Conservation (phyloP, 2,797 vertebrate species). For the Oreonectes daqikongensis region DNA sequence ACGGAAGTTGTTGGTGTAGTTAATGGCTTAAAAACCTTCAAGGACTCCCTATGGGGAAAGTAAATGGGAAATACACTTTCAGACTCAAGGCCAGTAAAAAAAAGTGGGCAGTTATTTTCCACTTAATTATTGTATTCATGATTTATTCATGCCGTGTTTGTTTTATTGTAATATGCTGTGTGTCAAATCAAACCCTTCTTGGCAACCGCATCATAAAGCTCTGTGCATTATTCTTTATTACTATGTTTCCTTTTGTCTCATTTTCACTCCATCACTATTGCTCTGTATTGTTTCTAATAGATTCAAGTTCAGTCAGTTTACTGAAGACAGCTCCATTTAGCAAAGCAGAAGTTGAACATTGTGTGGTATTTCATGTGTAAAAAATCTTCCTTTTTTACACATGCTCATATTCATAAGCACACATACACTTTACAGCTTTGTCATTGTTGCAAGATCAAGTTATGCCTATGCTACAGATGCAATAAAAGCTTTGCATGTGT, state of each 20-base stretch:
- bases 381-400: not conserved
- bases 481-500: not conserved
- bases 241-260: not conserved
- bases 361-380: not conserved
- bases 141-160: constrained; percentile 1
- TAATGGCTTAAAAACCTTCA: not conserved
- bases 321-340: not conserved
- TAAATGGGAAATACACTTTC: not conserved
- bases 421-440: constrained; percentile 17
- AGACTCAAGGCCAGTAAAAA: not conserved
- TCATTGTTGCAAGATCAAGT: not conserved
- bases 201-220: constrained; percentile 22
- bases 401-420: constrained; percentile 22
- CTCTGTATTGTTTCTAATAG: not conserved
- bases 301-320: not conserved
- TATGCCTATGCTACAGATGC: not conserved
- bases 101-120: not conserved
- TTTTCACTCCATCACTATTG: not conserved
- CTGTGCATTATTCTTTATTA: not conserved
- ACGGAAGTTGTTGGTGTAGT: not conserved
- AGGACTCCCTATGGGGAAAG: not conserved
- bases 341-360: not conserved
- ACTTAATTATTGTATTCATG: constrained; percentile 8
- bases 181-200: constrained; percentile 8
- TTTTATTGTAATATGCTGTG: constrained; percentile 11